Evolutionary conservation across 2,113 vertebrate species (phyloP).

Genomic region (Merops nubicus): DNA sequence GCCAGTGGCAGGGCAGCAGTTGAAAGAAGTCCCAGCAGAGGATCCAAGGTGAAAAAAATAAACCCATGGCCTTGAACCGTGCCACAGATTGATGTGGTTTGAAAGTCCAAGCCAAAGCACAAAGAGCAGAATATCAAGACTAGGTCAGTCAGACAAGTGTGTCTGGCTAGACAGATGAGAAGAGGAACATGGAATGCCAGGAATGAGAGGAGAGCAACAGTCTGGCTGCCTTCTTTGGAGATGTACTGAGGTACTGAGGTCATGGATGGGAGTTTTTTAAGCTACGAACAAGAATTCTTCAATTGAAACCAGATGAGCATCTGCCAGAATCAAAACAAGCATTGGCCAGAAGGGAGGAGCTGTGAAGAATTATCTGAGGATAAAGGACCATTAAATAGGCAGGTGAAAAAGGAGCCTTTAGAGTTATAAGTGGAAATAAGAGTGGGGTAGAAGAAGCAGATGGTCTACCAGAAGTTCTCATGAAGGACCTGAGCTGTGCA

Average conservation of each 20-base stretch:
- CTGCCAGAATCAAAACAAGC: slow-evolving; percentile 1
- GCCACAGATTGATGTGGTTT: background rate
- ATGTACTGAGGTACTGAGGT: slow-evolving; percentile 1
- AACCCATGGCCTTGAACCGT: background rate
- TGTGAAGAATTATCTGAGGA: background rate
- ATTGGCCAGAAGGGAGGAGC: background rate
- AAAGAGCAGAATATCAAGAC: background rate
- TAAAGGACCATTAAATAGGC: background rate
- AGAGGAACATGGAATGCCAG: slow-evolving; percentile 12
- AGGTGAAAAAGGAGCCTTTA: background rate
- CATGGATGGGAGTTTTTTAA: background rate
- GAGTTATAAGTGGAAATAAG: background rate
- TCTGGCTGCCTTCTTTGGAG: slow-evolving; percentile 11
- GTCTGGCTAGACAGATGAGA: slow-evolving; percentile 32
- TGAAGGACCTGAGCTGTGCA: background rate
- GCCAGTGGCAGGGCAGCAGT: background rate
- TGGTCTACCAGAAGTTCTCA: background rate
- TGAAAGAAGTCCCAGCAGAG: background rate
- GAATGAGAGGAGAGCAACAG: slow-evolving; percentile 22
- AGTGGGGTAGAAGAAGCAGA: background rate
- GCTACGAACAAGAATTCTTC: background rate
- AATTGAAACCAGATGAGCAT: slow-evolving; percentile 34
- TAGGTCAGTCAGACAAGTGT: slow-evolving; percentile 10
- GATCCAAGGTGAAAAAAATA: background rate
- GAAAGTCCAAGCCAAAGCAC: background rate